Conservation (phyloP, 2,888 invertebrate species). For the Sabatieria punctata region DNA sequence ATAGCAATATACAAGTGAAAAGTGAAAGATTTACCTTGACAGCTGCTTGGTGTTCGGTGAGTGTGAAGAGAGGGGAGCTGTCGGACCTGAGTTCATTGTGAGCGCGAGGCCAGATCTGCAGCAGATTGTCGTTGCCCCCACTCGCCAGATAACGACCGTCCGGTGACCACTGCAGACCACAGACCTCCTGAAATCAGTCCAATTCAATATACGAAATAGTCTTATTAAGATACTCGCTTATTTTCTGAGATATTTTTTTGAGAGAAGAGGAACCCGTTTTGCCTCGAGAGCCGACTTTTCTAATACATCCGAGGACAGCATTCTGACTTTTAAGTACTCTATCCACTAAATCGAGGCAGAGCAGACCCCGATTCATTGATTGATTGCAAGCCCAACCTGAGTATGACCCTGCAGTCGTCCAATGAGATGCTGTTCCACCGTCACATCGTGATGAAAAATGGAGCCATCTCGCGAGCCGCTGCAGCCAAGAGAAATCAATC, state of each 20-base stretch:
- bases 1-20: too few relatives aligned
- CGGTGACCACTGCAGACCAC: constrained; percentile 87
- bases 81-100: constrained; percentile 27
- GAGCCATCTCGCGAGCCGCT: constrained; percentile 68
- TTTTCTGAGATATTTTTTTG: not conserved
- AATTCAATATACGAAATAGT: too few relatives aligned
- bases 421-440: constrained; percentile 64
- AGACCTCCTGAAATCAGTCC: constrained; percentile 44
- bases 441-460: constrained; percentile 85
- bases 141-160: constrained; percentile 82
- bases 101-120: constrained; percentile 64
- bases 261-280: not conserved
- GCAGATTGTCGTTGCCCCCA: constrained; percentile 86
- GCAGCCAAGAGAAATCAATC: too few relatives aligned
- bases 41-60: constrained; percentile 56
- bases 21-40: constrained; percentile 58
- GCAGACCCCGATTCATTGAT: too few relatives aligned
- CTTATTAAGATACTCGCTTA: too few relatives aligned
- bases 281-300: too few relatives aligned
- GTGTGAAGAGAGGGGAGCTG: constrained; percentile 34
- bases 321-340: not conserved
- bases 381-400: constrained; percentile 40
- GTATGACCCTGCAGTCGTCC: constrained; percentile 53
- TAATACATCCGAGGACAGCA: too few relatives aligned
- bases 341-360: not conserved